Conservation (phyloP, 2,888 invertebrate genomes). For the Selenia dentaria region DNA sequence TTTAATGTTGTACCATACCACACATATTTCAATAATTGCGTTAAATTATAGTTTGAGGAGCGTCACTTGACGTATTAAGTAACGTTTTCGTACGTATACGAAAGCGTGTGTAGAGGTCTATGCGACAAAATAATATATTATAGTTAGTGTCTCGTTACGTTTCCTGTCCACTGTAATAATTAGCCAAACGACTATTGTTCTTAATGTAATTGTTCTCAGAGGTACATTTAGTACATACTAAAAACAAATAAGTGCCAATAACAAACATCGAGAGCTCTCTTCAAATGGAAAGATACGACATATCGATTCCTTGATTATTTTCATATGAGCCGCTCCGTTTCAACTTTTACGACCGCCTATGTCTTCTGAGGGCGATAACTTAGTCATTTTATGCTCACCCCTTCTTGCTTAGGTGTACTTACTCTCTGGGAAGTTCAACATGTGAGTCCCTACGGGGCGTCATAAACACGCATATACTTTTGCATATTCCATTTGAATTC, state of each 20-base stretch:
- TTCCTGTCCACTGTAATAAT: constrained; percentile 41
- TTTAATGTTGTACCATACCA: too few species aligned
- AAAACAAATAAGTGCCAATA: constrained; percentile 13
- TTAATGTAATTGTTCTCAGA: too few species aligned
- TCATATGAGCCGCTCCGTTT: constrained; percentile 71
- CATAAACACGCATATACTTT: constrained; percentile 75
- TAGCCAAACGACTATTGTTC: too few species aligned
- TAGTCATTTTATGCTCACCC: constrained; percentile 82
- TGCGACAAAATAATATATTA: neutral
- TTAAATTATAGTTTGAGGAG: too few species aligned
- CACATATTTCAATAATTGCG: too few species aligned
- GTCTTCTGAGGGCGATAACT: constrained; percentile 81
- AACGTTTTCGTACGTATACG: too few species aligned
- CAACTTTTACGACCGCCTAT: constrained; percentile 77
- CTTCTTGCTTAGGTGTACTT: constrained; percentile 68
- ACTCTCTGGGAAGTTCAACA: constrained; percentile 68
- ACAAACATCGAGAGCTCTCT: constrained; percentile 10
- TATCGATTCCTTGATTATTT: constrained; percentile 79
- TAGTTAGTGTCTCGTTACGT: constrained; percentile 13
- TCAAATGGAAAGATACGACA: constrained; percentile 31
- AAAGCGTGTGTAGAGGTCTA: too few species aligned
- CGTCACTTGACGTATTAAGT: too few species aligned
- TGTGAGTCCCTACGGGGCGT: constrained; percentile 68
- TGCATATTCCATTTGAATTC: constrained; percentile 71
- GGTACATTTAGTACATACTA: constrained; percentile 19